phyloP scores from a whole-genome alignment of 2,888 invertebrate genomes.

The Parascotia fuliginaria region DNA sequence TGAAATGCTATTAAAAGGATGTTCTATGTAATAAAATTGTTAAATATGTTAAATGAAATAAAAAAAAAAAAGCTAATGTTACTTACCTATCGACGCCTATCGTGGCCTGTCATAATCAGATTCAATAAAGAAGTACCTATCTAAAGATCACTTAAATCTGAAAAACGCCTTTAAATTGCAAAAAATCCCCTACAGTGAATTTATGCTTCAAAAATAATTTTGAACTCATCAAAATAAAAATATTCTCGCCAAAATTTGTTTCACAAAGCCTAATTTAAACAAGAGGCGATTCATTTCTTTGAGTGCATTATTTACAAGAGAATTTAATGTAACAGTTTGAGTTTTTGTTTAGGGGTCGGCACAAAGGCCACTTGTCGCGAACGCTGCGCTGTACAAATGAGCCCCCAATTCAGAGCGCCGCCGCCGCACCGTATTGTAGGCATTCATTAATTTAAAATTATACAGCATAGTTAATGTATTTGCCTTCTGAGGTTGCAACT shows the following conservation, averaged over 20 bases:
- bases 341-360: conserved; percentile 16
- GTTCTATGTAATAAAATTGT: too few relatives aligned
- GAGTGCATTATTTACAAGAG: conserved; percentile 11
- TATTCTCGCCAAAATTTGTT: conserved; percentile 8
- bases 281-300: conserved; percentile 18
- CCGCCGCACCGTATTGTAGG: conserved; percentile 19
- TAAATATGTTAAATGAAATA: too few relatives aligned
- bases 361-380: conserved; percentile 34
- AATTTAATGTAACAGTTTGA: conserved; percentile 23
- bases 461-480: conserved; percentile 28
- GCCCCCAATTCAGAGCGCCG: conserved; percentile 28
- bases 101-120: too few relatives aligned
- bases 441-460: conserved; percentile 43
- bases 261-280: conserved; percentile 25
- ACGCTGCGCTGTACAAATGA: conserved; percentile 27
- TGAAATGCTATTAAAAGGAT: too few relatives aligned
- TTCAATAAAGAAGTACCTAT: too few relatives aligned
- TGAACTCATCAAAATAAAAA: conserved; percentile 1
- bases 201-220: not conserved
- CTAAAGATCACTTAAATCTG: too few relatives aligned
- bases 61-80: too few relatives aligned
- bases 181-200: too few relatives aligned
- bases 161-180: too few relatives aligned
- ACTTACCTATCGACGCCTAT: too few relatives aligned
- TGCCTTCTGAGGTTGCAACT: too few relatives aligned